Base-by-base conservation (phyloP, 2,113 vertebrate species). In the Callocephalon fimbriatum region DNA sequence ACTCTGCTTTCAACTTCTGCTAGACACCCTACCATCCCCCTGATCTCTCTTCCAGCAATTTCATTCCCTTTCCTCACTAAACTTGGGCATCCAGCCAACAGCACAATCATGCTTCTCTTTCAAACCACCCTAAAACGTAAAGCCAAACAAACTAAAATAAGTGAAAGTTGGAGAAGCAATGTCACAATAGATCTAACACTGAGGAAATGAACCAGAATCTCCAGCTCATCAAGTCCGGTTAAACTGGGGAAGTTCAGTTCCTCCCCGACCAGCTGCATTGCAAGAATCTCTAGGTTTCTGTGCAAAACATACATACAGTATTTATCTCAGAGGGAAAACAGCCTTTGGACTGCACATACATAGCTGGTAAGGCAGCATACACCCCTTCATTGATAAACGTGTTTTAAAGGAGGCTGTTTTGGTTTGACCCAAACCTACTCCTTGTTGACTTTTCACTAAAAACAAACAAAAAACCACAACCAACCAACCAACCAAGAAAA, bases 131-230 rank as follows among this genome's bases (percentile, higher is more conserved):
- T 54, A 66, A 90, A 96, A 76, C 67, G 71, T 31, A 53, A 91
- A 92, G 63, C 58, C 68, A 88, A 93, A 63, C 54, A 61, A 91
- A 86, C 56, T 81, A 68, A 96, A 88, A 23, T 62, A 91, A 95
- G 51, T 7, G 37, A 91, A 96, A 95, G 68, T 7, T 85, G 79
- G 45, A 88, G 72, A 93, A 85, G 42, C 44, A 86, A 40, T 9
- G 35, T 40, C 72, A 54, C 51, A 86, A 90, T 59, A 87, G 56
- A 71, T 29, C 44, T 78, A 47, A 66, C 38, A 32, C 38, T 22
- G 47, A 50, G 74, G 74, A 88, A 92, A 82, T 58, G 86, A 96
- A 80, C 7, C 31, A 56, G 25, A 51, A 67, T 45, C 70, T 59
- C 48, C 63, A 80, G 35, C 54, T 95, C 86, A 75, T 22, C 53